Percentiles rank a stretch among this genome's conserved stretches.
These are phyloP conservation scores for Ischnura elegans DNA, from an alignment of 2,888 invertebrate species.

Conservation along the genomic window DNA sequence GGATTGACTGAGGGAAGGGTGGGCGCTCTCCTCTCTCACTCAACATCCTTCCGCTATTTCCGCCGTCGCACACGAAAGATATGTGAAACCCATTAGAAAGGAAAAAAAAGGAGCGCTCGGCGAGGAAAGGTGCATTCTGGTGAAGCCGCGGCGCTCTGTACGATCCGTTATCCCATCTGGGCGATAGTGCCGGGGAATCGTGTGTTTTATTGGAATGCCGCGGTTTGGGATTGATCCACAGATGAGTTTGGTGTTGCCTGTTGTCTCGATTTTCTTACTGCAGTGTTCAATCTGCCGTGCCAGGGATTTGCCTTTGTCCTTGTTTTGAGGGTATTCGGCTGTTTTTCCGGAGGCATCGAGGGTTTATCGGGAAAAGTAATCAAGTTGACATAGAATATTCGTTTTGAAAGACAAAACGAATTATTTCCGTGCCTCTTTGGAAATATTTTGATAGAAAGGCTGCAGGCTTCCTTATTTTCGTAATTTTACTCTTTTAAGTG, in stretches of 20 bases:
- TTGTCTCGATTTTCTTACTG: background rate
- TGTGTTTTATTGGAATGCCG: background rate
- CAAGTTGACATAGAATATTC: background rate
- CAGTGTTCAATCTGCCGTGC: too few relatives aligned
- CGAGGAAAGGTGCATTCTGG: background rate
- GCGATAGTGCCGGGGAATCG: background rate
- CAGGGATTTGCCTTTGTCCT: background rate
- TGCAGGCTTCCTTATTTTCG: background rate
- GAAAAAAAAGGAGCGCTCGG: background rate
- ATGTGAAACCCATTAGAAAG: slow-evolving; percentile 2
- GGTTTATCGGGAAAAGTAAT: background rate
- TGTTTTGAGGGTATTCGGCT: too few relatives aligned
- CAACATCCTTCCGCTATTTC: slow-evolving; percentile 27
- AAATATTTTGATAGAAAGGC: background rate
- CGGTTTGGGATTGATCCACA: background rate
- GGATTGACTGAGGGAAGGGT: background rate
- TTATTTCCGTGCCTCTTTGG: background rate
- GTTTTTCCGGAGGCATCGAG: background rate
- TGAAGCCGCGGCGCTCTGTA: background rate
- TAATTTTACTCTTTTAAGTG: background rate
- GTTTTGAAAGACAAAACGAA: background rate
- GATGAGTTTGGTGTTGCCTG: background rate
- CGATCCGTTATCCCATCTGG: background rate
- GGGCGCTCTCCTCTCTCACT: background rate
- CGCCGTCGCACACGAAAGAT: slow-evolving; percentile 15